phyloP scores from a whole-genome alignment of 2,797 vertebrate species.

The Mormyrus hasselquistii region DNA sequence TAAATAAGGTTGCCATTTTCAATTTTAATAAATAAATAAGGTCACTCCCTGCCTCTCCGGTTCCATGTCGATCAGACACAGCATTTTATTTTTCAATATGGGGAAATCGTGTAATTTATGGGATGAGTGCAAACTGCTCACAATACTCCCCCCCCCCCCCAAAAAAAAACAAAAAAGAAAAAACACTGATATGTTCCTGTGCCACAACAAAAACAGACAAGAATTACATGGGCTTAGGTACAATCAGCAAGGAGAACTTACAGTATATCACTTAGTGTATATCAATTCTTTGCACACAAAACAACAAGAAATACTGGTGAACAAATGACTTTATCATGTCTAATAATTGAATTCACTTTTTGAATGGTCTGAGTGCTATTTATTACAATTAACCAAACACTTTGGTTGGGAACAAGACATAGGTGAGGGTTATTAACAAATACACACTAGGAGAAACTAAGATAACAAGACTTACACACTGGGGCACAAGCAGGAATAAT shows the following conservation, averaged over 20 bases:
- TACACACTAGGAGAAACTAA: not conserved
- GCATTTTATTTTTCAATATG: not conserved
- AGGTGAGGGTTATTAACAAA: not conserved
- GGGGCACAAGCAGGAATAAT: not conserved
- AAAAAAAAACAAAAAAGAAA: no score
- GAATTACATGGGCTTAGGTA: not conserved
- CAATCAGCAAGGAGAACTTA: not conserved
- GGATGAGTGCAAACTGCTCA: not conserved
- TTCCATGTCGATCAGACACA: not conserved
- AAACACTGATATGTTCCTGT: not conserved
- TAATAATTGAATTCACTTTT: not conserved
- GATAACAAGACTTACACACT: not conserved
- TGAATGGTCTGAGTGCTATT: not conserved
- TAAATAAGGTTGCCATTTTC: not conserved
- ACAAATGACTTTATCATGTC: not conserved
- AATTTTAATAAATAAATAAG: not conserved
- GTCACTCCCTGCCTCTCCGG: not conserved
- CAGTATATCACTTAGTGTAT: not conserved
- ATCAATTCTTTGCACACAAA: not conserved
- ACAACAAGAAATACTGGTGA: not conserved
- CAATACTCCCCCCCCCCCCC: no score
- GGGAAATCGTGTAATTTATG: not conserved
- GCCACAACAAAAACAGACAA: not conserved
- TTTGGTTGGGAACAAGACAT: not conserved
- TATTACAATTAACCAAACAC: not conserved